A percentile compares a stretch with the other conserved stretches of the same genome.
Evolutionary conservation across 2,888 invertebrate genomes (phyloP).

Genomic region (Troides aeacus): DNA sequence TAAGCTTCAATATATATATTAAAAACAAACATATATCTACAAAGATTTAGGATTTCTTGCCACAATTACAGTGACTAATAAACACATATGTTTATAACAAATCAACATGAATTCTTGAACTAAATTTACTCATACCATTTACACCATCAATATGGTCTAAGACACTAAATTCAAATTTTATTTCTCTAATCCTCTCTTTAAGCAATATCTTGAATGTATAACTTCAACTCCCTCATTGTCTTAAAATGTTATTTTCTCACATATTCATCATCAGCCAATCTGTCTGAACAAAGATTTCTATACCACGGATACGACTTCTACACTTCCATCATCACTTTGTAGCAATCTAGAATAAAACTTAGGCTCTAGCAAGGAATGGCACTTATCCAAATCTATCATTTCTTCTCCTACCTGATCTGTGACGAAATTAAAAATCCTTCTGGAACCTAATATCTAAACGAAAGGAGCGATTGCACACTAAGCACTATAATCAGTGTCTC

Average conservation of each 20-base stretch:
- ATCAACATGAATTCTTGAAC: neutral
- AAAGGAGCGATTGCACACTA: conserved; percentile 31
- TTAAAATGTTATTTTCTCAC: neutral
- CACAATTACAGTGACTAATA: neutral
- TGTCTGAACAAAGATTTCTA: too few species aligned
- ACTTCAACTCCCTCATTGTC: neutral
- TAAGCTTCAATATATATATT: neutral
- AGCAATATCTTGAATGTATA: neutral
- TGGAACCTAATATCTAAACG: conserved; percentile 31
- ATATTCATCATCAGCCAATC: too few species aligned
- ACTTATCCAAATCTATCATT: too few species aligned
- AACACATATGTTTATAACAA: neutral
- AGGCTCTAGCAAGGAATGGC: neutral
- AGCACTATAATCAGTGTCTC: conserved; percentile 37
- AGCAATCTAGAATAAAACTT: too few species aligned
- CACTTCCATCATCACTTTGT: too few species aligned
- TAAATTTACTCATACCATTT: neutral
- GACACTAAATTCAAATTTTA: neutral
- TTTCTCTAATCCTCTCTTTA: neutral
- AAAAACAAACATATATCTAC: neutral
- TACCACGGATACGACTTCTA: neutral
- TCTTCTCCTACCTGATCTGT: conserved; percentile 5
- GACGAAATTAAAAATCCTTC: conserved; percentile 9
- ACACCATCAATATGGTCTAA: neutral
- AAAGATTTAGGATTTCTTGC: neutral